These are phyloP conservation scores for Brachionus paranguensis DNA, from an alignment of 1,140 invertebrate species.

Conservation along the genomic window DNA sequence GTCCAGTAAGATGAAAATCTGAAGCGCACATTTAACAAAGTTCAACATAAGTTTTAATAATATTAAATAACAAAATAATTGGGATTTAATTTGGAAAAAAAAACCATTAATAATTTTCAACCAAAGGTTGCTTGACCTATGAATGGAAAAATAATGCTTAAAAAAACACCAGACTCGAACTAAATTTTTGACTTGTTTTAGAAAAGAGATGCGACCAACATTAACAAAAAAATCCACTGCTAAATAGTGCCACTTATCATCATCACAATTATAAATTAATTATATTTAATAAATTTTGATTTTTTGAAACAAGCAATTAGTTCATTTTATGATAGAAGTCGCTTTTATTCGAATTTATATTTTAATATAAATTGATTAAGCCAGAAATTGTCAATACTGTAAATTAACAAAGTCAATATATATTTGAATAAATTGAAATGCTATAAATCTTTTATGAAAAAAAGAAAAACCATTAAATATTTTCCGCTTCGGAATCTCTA, in stretches of 20 bases:
- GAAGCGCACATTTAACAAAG: background rate
- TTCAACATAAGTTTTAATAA: background rate
- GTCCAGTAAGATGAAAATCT: background rate
- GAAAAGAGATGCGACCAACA: background rate
- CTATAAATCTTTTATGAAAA: background rate
- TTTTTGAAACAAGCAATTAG: background rate
- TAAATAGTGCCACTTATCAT: background rate
- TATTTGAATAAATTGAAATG: background rate
- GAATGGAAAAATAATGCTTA: background rate
- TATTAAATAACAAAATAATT: background rate
- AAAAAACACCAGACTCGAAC: background rate
- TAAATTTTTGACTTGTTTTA: too few species aligned
- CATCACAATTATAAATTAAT: background rate
- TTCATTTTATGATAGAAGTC: background rate
- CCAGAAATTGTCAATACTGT: background rate
- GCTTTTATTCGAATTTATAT: background rate
- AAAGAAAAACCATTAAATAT: background rate
- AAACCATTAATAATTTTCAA: background rate
- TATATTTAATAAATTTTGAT: constrained; percentile 4
- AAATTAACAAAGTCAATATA: background rate
- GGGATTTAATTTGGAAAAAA: background rate
- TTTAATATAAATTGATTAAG: constrained; percentile 3
- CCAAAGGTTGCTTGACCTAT: background rate
- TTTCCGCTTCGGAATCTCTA: background rate
- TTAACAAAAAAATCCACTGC: background rate